Evolutionary conservation across 2,888 invertebrate genomes (phyloP).

Genomic region (Calameuta filiformis): DNA sequence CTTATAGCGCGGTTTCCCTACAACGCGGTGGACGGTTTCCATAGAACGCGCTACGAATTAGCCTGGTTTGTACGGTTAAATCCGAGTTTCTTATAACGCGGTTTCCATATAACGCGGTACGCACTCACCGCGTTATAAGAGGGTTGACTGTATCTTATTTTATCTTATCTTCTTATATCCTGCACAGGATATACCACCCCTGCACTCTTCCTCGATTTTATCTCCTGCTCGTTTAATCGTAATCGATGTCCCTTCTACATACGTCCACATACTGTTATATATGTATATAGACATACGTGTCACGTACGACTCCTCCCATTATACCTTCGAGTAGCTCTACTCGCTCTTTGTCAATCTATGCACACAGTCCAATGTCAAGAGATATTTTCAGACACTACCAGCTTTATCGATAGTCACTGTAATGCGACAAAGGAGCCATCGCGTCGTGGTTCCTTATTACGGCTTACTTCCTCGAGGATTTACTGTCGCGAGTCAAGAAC

Average conservation of each 20-base stretch:
- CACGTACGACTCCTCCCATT: neutral
- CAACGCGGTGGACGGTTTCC: neutral
- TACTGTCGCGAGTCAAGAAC: neutral
- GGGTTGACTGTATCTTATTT: too few species aligned
- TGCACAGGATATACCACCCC: neutral
- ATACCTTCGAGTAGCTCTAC: neutral
- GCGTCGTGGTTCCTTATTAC: neutral
- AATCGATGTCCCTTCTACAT: too few species aligned
- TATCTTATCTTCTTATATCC: too few species aligned
- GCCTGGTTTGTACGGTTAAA: too few species aligned
- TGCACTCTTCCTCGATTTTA: too few species aligned
- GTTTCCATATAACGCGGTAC: too few species aligned
- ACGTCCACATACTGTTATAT: too few species aligned
- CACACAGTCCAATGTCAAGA: neutral
- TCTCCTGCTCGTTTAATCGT: too few species aligned
- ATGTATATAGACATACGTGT: too few species aligned
- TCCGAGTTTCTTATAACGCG: too few species aligned
- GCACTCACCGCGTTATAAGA: too few species aligned
- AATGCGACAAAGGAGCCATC: neutral
- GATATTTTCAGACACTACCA: neutral
- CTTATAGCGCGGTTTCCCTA: conserved; percentile 8
- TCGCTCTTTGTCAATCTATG: neutral
- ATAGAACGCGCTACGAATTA: too few species aligned
- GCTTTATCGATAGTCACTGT: neutral
- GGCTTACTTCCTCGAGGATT: neutral